Percentiles rank a stretch among this genome's conserved stretches.
phyloP scores from a whole-genome alignment of 2,888 invertebrate genomes.

The Sialis lutaria region DNA sequence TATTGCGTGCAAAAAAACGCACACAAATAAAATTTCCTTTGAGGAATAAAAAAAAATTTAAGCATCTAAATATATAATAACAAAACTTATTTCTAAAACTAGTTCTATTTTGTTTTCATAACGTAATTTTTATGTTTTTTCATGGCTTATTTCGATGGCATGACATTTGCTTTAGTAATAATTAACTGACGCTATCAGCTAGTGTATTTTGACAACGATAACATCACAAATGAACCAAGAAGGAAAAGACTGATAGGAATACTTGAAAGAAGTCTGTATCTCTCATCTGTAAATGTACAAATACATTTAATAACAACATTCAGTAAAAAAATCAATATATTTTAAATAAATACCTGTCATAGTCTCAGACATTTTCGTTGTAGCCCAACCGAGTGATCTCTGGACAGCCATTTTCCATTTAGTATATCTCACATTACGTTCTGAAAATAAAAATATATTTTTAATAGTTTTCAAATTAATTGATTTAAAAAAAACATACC shows the following conservation, averaged over 20 bases:
- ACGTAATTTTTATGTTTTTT: too few species aligned
- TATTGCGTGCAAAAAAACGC: too few species aligned
- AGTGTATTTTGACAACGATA: constrained; percentile 28
- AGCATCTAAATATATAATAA: too few species aligned
- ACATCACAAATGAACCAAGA: constrained; percentile 52
- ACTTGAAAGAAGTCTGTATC: constrained; percentile 59
- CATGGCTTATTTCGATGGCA: too few species aligned
- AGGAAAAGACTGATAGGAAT: constrained; percentile 62
- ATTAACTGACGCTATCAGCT: constrained; percentile 5
- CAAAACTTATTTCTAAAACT: too few species aligned
- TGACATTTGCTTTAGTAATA: too few species aligned
- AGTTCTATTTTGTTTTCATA: too few species aligned
- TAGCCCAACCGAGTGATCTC: constrained; percentile 78
- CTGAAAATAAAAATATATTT: constrained; percentile 22
- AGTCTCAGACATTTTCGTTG: constrained; percentile 47
- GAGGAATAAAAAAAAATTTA: too few species aligned
- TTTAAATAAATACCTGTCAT: constrained; percentile 46
- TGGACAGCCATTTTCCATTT: constrained; percentile 94
- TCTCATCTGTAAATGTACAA: constrained; percentile 47
- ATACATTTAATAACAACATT: neutral
- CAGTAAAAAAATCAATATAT: neutral
- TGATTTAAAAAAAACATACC: constrained; percentile 16
- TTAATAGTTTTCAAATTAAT: neutral
- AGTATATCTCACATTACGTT: constrained; percentile 66
- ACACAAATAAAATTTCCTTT: too few species aligned